Evolutionary conservation across 2,113 vertebrate genomes (phyloP), one percentile per base, ranked within the genome.

Genomic region (Paradoxurus hermaphroditus): DNA sequence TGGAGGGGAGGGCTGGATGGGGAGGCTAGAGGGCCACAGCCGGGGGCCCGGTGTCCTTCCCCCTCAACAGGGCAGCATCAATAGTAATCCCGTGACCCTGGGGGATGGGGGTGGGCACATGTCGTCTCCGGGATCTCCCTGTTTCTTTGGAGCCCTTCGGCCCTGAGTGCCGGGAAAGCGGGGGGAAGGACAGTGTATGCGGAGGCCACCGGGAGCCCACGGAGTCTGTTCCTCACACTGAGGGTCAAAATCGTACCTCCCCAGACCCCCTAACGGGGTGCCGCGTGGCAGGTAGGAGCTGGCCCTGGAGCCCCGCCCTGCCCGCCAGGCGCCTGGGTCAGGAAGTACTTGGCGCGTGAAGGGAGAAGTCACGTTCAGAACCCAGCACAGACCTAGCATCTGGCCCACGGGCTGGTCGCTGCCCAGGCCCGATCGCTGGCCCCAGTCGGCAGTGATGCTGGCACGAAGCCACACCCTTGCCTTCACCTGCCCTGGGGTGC

Each of bases 31-130:
- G n/a, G 31, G 29, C 14, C 16, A 27, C 0, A 3, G 72, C 13
- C 12, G 34, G 63, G 46, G 73, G 18, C 6, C 16, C 18, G 23
- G 62, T 31, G 31, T 39, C 31, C 0, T 12, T 31, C 10, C 46
- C 44, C 56, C 62, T 4, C n/a, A n/a, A 6, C 1, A 19, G 46
- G 62, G 72, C 0, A 0, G 23, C 34, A 46, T 39, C 15, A 5
- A 5, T 56, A 16, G 39, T 31, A 39, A 25, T 25, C 16, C 21
- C 13, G 11, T 18, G 25, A 31, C 41, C 31, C 53, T 18, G 41
- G 18, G 73, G 4, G 34, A 39, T 3, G 6, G 6, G 68, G 70
- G 49, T 1, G 67, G 62, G 25, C 2, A 2, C 0, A 3, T 10
- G 68, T 51, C 25, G 27, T 16, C 39, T 27, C 2, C 1, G 0